These are phyloP conservation scores for Rhinichthys osculus DNA, from an alignment of 2,797 vertebrate species.

Conservation along the genomic window DNA sequence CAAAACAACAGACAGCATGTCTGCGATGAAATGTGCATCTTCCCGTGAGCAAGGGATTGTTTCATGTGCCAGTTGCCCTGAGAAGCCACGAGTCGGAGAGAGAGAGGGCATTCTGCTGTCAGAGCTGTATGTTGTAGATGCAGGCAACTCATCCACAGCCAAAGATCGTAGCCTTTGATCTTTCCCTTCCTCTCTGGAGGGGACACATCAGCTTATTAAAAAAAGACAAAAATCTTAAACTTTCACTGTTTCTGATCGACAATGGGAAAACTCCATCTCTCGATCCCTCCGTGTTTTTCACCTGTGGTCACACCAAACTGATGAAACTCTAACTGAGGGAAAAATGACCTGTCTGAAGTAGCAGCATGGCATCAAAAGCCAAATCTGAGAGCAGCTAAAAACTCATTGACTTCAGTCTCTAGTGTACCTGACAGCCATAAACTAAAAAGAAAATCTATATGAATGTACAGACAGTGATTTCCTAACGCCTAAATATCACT, in stretches of 20 bases:
- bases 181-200: conserved; percentile 69
- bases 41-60: conserved; percentile 71
- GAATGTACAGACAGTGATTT: conserved; percentile 68
- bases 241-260: conserved; percentile 72
- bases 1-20: conserved; percentile 52
- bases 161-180: conserved; percentile 79
- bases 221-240: conserved; percentile 75
- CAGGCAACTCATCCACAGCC: conserved; percentile 73
- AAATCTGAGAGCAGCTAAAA: conserved; percentile 68
- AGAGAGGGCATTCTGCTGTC: conserved; percentile 74
- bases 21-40: conserved; percentile 71
- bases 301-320: conserved; percentile 76
- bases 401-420: conserved; percentile 71
- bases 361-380: conserved; percentile 71
- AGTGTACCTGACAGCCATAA: conserved; percentile 65
- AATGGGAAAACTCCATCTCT: conserved; percentile 71
- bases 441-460: conserved; percentile 65
- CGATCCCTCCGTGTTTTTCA: conserved; percentile 43
- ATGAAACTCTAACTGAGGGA: conserved; percentile 68
- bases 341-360: conserved; percentile 61
- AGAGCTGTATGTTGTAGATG: conserved; percentile 66
- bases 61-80: conserved; percentile 73
- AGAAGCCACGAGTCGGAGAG: conserved; percentile 60
- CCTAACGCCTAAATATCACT: conserved; percentile 66
- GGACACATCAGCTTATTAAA: conserved; percentile 77